phyloP scores from a whole-genome alignment of 2,888 invertebrate genomes.

The Linyphia triangularis region DNA sequence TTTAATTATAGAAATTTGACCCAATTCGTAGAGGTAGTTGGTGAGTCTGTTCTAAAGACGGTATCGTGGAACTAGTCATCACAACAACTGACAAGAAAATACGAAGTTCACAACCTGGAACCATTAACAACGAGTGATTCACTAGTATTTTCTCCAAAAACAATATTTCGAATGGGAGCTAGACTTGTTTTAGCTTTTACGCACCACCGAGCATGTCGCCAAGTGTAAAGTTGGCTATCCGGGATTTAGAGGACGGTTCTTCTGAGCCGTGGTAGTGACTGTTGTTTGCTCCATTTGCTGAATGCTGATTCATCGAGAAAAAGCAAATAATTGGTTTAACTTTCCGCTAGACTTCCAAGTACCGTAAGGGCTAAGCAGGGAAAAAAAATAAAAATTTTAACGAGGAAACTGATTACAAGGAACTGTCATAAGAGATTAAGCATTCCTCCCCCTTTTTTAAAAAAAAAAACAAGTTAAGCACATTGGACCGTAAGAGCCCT shows the following conservation, averaged over 20 bases:
- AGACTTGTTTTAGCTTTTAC: constrained; percentile 35
- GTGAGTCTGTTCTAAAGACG: too few species aligned
- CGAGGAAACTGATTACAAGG: background rate
- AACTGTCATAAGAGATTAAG: too few species aligned
- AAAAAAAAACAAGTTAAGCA: too few species aligned
- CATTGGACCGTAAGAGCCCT: too few species aligned
- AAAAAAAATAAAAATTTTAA: background rate
- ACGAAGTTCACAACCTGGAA: too few species aligned
- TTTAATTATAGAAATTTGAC: background rate
- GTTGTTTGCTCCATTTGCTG: constrained; percentile 56
- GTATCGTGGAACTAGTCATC: too few species aligned
- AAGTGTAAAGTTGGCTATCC: constrained; percentile 24
- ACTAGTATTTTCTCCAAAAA: constrained; percentile 19
- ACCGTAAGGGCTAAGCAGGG: background rate
- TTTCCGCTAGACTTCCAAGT: background rate
- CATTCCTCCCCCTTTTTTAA: too few species aligned
- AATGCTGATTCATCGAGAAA: constrained; percentile 34
- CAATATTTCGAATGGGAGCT: constrained; percentile 11
- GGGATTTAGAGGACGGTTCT: background rate
- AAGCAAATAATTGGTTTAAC: background rate
- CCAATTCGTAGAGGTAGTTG: background rate
- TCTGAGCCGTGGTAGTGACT: constrained; percentile 16
- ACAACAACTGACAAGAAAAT: too few species aligned
- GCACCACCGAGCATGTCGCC: constrained; percentile 43
- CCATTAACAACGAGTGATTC: too few species aligned